Base-by-base conservation (phyloP, 2,797 vertebrate genomes). In the Sebastes oblongus region DNA sequence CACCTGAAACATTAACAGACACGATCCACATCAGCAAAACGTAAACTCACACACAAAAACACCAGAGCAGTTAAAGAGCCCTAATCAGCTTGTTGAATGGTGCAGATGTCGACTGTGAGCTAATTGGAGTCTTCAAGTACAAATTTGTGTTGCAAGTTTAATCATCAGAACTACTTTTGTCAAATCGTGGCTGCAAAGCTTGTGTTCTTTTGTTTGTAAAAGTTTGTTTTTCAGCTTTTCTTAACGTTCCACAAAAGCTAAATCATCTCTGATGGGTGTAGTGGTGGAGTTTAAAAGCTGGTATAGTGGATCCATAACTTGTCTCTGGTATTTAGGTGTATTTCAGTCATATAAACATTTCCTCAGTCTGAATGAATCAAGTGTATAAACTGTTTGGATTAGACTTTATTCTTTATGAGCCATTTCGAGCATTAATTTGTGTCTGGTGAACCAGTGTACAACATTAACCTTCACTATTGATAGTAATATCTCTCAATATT, bases 1-100 rank as follows among this genome's bases (percentile, higher is more conserved):
- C 92, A 99, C 97, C 98, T 99, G 86, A 55, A 82, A 9, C 10
- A 20, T 9, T 0, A 0, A 66, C 2, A 3, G 25, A 67, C 3
- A 30, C 3, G 7, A 8, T 27, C 56, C 2, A 59, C 10, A 1
- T 50, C 12, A 46, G 2, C 18, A 1, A 8, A 10, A 52, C 6
- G 8, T n/a, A 52, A n/a, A 52, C 20, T 9, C 18, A n/a, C 20
- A n/a, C 50, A 52, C 18, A 59, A 13, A 56, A 13, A 56, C 52
- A 7, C 11, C 22, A n/a, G 3, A 25, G 2, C 8, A 29, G 18
- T 6, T 4, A 36, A 1, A 32, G 16, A 60, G 3, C 16, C 30
- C 22, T 3, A 16, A 55, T 2, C 27, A 2, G 67, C 68, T 13
- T 6, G 32, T 39, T 25, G 22, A 3, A 3, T 5, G 20, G 66